Evolutionary conservation across 2,888 invertebrate species (phyloP).

Genomic region (Thecophora atra): DNA sequence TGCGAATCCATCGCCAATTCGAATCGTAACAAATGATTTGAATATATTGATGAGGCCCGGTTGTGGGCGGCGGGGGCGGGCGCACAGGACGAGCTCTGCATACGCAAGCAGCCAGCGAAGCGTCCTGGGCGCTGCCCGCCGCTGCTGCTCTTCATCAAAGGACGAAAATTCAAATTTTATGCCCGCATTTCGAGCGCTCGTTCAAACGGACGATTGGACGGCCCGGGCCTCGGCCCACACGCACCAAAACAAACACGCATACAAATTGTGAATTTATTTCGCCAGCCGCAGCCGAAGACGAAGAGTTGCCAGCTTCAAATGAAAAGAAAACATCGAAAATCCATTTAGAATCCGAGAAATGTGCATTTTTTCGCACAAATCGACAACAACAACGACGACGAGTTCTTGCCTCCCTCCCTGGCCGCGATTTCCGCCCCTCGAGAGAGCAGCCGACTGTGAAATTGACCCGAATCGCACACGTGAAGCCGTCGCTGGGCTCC

Average conservation of each 20-base stretch:
- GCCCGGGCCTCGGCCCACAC: conserved; percentile 22
- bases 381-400: too few species aligned
- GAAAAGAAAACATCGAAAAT: conserved; percentile 62
- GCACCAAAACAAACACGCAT: conserved; percentile 49
- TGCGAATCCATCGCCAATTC: conserved; percentile 26
- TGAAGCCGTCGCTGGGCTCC: conserved; percentile 36
- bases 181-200: conserved; percentile 25
- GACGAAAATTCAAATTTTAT: conserved; percentile 25
- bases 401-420: conserved; percentile 25
- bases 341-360: conserved; percentile 53
- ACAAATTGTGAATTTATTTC: conserved; percentile 52
- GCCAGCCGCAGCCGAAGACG: conserved; percentile 4
- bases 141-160: conserved; percentile 18
- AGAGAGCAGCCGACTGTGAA: conserved; percentile 61
- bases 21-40: conserved; percentile 31
- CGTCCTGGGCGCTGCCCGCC: too few species aligned
- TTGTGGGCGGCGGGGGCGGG: not conserved
- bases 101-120: too few species aligned
- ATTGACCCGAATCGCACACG: conserved; percentile 61
- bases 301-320: conserved; percentile 47
- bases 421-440: not conserved
- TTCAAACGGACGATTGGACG: conserved; percentile 1
- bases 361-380: conserved; percentile 45
- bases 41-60: conserved; percentile 7
- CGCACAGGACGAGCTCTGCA: conserved; percentile 51